Base-by-base conservation (phyloP, 2,797 vertebrate species). In the Melanotaenia pygmaea region DNA sequence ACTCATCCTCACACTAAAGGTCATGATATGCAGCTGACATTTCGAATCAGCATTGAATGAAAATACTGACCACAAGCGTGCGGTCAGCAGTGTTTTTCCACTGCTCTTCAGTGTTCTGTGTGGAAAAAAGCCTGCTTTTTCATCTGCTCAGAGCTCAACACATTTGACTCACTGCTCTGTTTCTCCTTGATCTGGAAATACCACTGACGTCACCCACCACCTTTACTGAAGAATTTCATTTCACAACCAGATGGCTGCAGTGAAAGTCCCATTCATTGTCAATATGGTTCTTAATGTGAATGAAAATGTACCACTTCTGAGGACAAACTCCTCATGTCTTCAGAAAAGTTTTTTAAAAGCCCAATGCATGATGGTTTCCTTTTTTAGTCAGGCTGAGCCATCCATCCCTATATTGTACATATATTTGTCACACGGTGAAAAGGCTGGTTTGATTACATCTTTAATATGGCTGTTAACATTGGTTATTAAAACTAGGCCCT, bases 21-120 rank as follows among this genome's bases (percentile, higher is more conserved):
- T 80, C 66, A 0, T 1, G 67, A 75, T n/a, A 14, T 59, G 35
- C n/a, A 1, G 57, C 50, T 76, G 76, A 74, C 74, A 80, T 85
- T 83, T 79, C 2, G 28, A 66, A 58, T 63, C 58, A 0, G 38
- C 10, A 56, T 63, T 60, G 70, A 35, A 59, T 67, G 53, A 47
- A 47, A 47, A 47, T 47, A 47, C 18, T n/a, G 45, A 47, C 45
- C 45, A 47, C 14, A 62, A 76, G 18, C 11, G 5, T 12, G 61
- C 56, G 24, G 20, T 40, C 64, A 4, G 28, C 30, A 8, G 47
- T n/a, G 45, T n/a, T 47, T 45, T 47, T 47, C 20, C 45, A 47
- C 67, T 61, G 47, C 37, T 8, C 30, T 20, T 28, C n/a, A 26
- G 34, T 50, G 45, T 47, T 70, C 56, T 32, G 40, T 22, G 65